These are phyloP conservation scores for Limnothrissa miodon DNA, from an alignment of 2,113 vertebrate genomes.

Conservation along the genomic window DNA sequence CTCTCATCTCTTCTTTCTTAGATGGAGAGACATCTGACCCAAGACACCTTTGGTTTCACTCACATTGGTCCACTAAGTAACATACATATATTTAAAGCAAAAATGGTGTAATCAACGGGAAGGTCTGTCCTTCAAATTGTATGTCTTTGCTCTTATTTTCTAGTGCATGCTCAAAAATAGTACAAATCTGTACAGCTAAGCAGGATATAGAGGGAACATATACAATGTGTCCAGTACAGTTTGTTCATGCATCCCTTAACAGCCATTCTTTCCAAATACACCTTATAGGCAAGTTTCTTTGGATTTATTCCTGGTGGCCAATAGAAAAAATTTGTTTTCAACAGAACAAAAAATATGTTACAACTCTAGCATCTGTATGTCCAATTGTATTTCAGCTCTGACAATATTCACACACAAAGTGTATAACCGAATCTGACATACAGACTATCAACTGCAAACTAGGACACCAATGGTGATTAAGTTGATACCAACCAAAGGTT, in stretches of 20 bases:
- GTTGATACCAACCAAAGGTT: background rate
- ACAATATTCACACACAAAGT: conserved; percentile 1
- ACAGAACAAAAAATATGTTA: background rate
- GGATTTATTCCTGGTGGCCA: background rate
- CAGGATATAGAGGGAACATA: background rate
- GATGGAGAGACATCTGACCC: background rate
- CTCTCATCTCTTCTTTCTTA: background rate
- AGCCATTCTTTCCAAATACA: background rate
- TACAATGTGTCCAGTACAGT: background rate
- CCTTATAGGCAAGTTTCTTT: background rate
- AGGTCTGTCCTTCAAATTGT: background rate
- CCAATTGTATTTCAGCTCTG: background rate
- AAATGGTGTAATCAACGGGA: background rate
- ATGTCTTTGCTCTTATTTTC: background rate
- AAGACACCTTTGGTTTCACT: background rate
- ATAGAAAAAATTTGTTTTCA: background rate
- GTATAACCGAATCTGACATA: background rate
- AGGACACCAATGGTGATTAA: background rate
- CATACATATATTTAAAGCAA: background rate
- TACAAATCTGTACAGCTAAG: background rate
- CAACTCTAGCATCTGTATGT: background rate
- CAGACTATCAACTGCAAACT: background rate
- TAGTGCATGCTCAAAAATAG: background rate
- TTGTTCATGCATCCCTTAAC: background rate
- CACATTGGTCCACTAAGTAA: background rate